Evolutionary conservation across 2,797 vertebrate genomes (phyloP), one percentile per base, ranked within the genome.

Genomic region (Adrianichthys oophorus): DNA sequence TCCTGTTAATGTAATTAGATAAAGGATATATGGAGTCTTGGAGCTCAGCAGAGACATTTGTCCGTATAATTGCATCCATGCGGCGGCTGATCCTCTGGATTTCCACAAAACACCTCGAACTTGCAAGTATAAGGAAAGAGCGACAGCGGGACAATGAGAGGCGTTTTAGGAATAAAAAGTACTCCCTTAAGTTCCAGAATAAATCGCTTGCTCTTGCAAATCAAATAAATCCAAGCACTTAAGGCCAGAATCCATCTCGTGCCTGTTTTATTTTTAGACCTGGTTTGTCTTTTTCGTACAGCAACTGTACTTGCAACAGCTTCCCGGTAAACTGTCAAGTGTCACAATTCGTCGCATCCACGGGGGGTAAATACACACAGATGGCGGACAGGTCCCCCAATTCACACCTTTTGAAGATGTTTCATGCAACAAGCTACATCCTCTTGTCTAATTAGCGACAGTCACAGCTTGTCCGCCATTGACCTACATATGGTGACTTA

Each of bases 1-100:
- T 80, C 69, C 88, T 87, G 87, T 71, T 90, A 85, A 90, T 89
- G 87, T 86, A 83, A 86, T 88, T 86, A 89, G 72, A 83, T 82
- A 70, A 72, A 85, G 75, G 82, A 87, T 87, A 84, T 85, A 85
- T 83, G 70, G 75, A 76, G 76, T 69, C 77, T 70, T 41, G 0
- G 51, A 74, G 80, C 72, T 74, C 70, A 26, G 55, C 56, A 37
- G 76, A 82, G 72, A 80, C 82, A 82, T 87, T 87, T 80, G 85
- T 89, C 85, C 75, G 76, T 69, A 68, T 81, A 75, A 85, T 79
- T 73, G 66, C 24, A 64, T 83, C 80, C 72, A 43, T 59, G 66
- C 65, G 21, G 60, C 42, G 72, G 79, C 64, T 53, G 73, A 74
- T 70, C 52, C 54, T 62, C 67, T 65, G 78, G 78, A 75, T 78